Evolutionary conservation across 2,113 vertebrate species (phyloP).

Genomic region (Rhinichthys klamathensis): DNA sequence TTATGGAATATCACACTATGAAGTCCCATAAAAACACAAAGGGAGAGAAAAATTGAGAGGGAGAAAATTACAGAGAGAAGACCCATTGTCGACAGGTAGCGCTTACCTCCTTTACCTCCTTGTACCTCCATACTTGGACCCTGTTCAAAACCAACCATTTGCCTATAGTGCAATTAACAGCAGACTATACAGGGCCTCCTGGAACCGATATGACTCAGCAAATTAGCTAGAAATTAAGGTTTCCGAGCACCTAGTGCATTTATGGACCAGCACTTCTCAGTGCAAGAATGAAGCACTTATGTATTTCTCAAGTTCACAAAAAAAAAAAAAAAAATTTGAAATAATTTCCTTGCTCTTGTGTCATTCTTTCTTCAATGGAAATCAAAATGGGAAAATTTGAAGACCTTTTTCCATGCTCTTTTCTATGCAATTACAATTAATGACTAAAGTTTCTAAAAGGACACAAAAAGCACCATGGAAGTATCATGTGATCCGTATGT

Average conservation of each 20-base stretch:
- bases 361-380: background rate
- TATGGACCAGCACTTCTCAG: conserved; percentile 2
- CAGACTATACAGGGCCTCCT: conserved; percentile 44
- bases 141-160: conserved; percentile 43
- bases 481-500: background rate
- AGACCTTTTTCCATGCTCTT: too few species aligned
- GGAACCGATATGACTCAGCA: conserved; percentile 42
- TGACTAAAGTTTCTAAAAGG: too few species aligned
- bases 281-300: background rate
- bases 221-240: background rate
- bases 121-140: conserved; percentile 35
- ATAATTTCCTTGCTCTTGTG: background rate
- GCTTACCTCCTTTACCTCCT: conserved; percentile 25
- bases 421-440: too few species aligned
- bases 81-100: background rate
- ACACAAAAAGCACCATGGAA: background rate
- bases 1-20: conserved; percentile 41
- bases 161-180: conserved; percentile 45
- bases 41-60: background rate
- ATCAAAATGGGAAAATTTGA: too few species aligned
- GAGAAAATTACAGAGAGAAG: conserved; percentile 22
- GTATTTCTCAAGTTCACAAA: background rate
- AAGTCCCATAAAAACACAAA: conserved; percentile 2
- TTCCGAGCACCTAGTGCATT: background rate
- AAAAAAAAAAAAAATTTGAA: background rate